Percentiles rank a stretch among this genome's conserved stretches.
Conservation (phyloP, 2,888 invertebrate genomes). For the Conus canariensis region DNA sequence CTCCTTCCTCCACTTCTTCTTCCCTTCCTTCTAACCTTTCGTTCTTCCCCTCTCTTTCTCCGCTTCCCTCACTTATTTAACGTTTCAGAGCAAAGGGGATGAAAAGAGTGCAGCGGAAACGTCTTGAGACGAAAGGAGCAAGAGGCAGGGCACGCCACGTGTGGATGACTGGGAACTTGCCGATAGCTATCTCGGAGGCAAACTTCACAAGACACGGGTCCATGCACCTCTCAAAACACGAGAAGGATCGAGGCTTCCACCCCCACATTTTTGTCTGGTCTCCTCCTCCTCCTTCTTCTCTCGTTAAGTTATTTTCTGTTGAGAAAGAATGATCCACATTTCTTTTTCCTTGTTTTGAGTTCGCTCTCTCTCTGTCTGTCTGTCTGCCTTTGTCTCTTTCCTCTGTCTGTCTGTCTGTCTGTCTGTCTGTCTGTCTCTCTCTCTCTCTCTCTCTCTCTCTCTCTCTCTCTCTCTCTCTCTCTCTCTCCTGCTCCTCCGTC, state of each 20-base stretch:
- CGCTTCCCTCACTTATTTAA: too few species aligned
- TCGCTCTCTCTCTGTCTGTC: too few species aligned
- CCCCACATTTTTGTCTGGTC: background rate
- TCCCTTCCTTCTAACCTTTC: too few species aligned
- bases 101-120: background rate
- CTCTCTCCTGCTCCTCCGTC: background rate
- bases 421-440: background rate
- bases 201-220: slow-evolving; percentile 6
- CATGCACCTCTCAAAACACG: background rate
- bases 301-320: background rate
- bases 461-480: background rate
- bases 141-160: background rate
- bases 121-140: background rate
- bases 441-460: background rate
- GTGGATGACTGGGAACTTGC: background rate
- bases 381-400: too few species aligned
- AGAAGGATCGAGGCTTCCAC: background rate
- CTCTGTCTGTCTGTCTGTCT: background rate
- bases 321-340: background rate
- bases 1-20: too few species aligned
- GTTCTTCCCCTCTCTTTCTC: too few species aligned
- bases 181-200: background rate
- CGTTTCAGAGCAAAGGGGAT: background rate
- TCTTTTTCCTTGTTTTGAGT: too few species aligned
- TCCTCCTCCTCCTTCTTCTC: background rate